Base-by-base conservation (phyloP, 2,797 vertebrate species). In the Pipistrellus pipistrellus region DNA sequence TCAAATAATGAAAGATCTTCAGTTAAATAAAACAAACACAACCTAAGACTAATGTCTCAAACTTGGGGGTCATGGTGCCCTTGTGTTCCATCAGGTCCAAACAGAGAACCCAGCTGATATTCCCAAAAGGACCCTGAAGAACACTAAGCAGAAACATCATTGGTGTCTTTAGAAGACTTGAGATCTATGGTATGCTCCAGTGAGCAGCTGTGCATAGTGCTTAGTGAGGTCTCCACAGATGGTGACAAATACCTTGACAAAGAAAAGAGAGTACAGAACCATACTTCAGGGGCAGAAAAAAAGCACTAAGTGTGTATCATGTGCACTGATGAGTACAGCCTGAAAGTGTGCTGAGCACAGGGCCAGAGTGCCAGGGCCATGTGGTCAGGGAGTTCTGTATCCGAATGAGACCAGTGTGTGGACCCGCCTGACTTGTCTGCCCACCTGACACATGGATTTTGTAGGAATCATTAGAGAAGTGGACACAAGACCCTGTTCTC, bases 361-460 rank as follows among this genome's bases (percentile, higher is more conserved):
- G 30, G 23, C 14, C 15, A 8, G 51, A 77, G n/a, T 0, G 46
- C 23, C 85, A 66, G 1, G 68, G 38, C 21, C 32, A 6, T 0
- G 27, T 11, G 4, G 41, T 46, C 11, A 4, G 27, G 17, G 59
- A 55, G 9, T 32, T 51, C 20, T 25, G 23, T 3, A 20, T 55
- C 41, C 35, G 18, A 1, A 44, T 20, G 41, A 72, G 15, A 59
- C 2, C 0, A 4, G 6, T 12, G 1, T 38, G 27, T 4, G 3
- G 46, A 20, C 38, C 10, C 1, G 4, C 21, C 44, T 15, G 44
- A 71, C 12, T 12, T 81, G 10, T n/a, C 76, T 46, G 51, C 30
- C 64, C 17, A 53, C 23, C 57, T 53, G 57, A 46, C 38, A 35
- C 2, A 9, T 3, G 41, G 41, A 8, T 76, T 93, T 59, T 64